Percentiles rank a stretch among this genome's conserved stretches.
Conservation (phyloP, 2,113 vertebrate genomes). For the Muntiacus muntjak region DNA sequence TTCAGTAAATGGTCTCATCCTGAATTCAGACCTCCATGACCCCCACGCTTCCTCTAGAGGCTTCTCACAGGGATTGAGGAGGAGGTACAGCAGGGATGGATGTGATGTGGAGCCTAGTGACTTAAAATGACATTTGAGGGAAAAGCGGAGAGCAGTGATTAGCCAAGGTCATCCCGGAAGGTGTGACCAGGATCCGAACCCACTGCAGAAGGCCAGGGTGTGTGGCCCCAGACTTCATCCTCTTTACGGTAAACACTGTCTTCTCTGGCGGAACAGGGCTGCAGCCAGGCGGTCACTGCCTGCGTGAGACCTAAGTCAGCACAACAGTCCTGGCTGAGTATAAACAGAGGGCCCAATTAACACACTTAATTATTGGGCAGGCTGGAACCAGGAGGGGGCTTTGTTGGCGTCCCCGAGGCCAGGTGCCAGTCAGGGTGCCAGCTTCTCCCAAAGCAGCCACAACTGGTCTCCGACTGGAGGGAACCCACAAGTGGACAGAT, state of each 20-base stretch:
- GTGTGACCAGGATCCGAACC: not conserved
- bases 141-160: not conserved
- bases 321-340: not conserved
- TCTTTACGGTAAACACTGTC: not conserved
- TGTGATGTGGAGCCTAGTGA: not conserved
- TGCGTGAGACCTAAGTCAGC: not conserved
- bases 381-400: not conserved
- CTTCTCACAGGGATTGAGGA: not conserved
- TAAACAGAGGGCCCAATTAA: not conserved
- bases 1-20: not conserved
- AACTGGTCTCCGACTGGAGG: not conserved
- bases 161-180: not conserved
- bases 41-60: not conserved
- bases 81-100: rapidly evolving
- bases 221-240: not conserved
- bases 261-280: not conserved
- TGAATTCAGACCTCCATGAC: not conserved
- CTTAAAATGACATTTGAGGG: not conserved
- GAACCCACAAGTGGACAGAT: not conserved
- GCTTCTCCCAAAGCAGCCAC: not conserved
- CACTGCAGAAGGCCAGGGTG: not conserved
- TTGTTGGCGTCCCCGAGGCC: not conserved
- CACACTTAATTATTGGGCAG: conserved; percentile 16
- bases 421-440: not conserved
- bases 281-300: not conserved